Base-by-base conservation (phyloP, 2,113 vertebrate genomes). In the Melanocharis versteri region DNA sequence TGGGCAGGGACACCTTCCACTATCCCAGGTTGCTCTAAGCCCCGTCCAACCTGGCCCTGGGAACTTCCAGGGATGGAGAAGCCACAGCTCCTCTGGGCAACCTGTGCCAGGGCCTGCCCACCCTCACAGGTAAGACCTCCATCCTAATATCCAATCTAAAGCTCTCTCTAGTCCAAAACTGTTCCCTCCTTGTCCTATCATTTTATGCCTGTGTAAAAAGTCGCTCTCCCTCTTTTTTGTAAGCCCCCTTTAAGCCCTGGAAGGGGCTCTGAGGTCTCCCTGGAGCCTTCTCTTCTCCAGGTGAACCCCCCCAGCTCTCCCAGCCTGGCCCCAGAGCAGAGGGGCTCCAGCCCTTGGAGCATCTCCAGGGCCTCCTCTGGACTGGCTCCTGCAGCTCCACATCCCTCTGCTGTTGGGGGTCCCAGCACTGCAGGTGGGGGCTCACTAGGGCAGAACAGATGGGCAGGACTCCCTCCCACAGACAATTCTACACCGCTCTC, bases 31-130 rank as follows among this genome's bases (percentile, higher is more conserved):
- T 19, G 10, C 21, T 76, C 62, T 39, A 47, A 53, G 60, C 20
- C 6, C 28, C 0, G 0, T 61, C 20, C 47, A 83, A 0, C 26
- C 35, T 42, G 62, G n/a, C 40, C 12, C 5, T 61, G 35, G 40
- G 28, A n/a, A 47, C 6, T 48, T 7, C 17, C 70, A 83, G 56
- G 40, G 17, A 42, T 76, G 13, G 20, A 8, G 40, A 53, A 83
- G 39, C 11, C 47, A 68, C 54, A 73, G 78, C 54, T 61, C 3
- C 54, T 54, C n/a, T 60, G 53, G 16, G 13, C 15, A 65, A 1
- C 13, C 39, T 75, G 16, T 31, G 61, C 24, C 61, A 58, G 28
- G 30, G 47, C 47, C 54, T 89, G 3, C 0, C 1, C 54, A 40
- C 21, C n/a, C 40, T 47, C n/a, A 23, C 40, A 69, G 79, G 40